Evolutionary conservation across 2,888 invertebrate species (phyloP).

Genomic region (Cynaeus angustus): DNA sequence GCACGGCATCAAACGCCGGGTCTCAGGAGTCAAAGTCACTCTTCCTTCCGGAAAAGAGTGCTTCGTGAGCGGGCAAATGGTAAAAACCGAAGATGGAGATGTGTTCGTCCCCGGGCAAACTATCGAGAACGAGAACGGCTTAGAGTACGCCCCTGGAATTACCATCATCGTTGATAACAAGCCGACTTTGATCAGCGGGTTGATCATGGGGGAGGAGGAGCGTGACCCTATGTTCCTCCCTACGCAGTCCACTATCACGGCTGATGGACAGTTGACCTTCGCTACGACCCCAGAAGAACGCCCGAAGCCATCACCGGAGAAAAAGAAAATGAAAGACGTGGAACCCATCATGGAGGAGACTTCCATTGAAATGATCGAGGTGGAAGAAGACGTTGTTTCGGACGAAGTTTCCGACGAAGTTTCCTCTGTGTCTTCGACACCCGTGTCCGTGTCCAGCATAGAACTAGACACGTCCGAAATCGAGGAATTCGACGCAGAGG

Average conservation of each 20-base stretch:
- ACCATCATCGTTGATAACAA: slow-evolving; percentile 81
- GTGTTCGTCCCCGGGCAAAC: slow-evolving; percentile 86
- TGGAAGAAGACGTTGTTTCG: slow-evolving; percentile 33
- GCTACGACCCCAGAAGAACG: slow-evolving; percentile 68
- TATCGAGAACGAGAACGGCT: slow-evolving; percentile 79
- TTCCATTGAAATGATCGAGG: slow-evolving; percentile 34
- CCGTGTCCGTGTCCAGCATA: slow-evolving; percentile 55
- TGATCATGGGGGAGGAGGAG: slow-evolving; percentile 78
- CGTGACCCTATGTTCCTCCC: slow-evolving; percentile 80
- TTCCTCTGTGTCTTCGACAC: background rate
- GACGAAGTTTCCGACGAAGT: slow-evolving; percentile 24
- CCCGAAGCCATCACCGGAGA: slow-evolving; percentile 63
- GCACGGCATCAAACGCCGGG: slow-evolving; percentile 53
- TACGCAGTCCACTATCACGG: slow-evolving; percentile 79
- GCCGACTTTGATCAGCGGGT: slow-evolving; percentile 82
- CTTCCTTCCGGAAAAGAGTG: slow-evolving; percentile 80
- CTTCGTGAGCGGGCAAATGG: slow-evolving; percentile 82
- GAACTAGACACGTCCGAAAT: slow-evolving; percentile 63
- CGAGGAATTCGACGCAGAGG: slow-evolving; percentile 63
- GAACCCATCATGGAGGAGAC: slow-evolving; percentile 48
- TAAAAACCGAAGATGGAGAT: slow-evolving; percentile 81
- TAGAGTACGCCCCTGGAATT: slow-evolving; percentile 83
- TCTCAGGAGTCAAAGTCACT: slow-evolving; percentile 69
- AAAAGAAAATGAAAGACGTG: background rate
- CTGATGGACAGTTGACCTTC: slow-evolving; percentile 69